Conservation (phyloP, 2,888 invertebrate species). For the Leucophenga maculata region DNA sequence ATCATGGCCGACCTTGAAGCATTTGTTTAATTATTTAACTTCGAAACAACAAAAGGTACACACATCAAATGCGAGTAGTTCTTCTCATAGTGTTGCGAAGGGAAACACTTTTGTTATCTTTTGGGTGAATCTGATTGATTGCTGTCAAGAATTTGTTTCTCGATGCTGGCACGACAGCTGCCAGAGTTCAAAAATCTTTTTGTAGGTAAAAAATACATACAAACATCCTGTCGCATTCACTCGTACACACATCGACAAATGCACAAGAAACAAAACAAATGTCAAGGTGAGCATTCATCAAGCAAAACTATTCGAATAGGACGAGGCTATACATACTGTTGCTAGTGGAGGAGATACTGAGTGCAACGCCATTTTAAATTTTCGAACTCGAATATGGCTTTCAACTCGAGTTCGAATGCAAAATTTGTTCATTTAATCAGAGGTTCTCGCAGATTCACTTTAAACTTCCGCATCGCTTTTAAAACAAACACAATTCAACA, state of each 20-base stretch:
- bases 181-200: background rate
- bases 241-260: background rate
- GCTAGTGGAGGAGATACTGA: background rate
- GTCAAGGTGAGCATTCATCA: constrained; percentile 25
- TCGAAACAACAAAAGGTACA: constrained; percentile 1
- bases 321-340: background rate
- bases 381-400: constrained; percentile 17
- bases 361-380: constrained; percentile 1
- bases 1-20: constrained; percentile 21
- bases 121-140: constrained; percentile 58
- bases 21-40: constrained; percentile 22
- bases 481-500: background rate
- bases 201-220: background rate
- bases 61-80: background rate
- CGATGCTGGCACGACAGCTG: constrained; percentile 13
- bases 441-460: background rate
- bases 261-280: constrained; percentile 7
- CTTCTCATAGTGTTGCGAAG: constrained; percentile 40
- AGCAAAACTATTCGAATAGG: constrained; percentile 12
- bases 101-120: constrained; percentile 52
- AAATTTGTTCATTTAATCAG: constrained; percentile 1
- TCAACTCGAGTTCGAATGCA: background rate
- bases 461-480: background rate
- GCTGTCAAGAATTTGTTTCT: constrained; percentile 49
- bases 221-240: background rate